Percentiles rank a stretch among this genome's conserved stretches.
Conservation (phyloP, 2,113 vertebrate species). For the Bettongia penicillata region DNA sequence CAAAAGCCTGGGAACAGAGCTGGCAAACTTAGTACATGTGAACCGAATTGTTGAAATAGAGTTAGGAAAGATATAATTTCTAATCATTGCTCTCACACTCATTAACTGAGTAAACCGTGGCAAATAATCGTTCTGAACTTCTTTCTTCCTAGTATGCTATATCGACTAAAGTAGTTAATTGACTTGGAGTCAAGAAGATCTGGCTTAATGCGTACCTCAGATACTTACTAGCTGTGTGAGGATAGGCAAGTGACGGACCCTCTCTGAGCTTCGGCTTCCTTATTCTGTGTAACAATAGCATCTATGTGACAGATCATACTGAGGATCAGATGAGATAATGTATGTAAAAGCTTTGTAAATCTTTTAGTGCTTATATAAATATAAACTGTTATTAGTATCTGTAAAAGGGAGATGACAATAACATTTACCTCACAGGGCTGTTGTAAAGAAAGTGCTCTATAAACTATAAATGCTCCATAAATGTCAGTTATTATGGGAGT, state of each 20-base stretch:
- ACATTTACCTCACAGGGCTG: neutral
- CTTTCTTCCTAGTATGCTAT: neutral
- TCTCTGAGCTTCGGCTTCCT: neutral
- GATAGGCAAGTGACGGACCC: neutral
- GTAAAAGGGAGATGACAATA: neutral
- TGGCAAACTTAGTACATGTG: neutral
- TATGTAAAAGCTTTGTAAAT: neutral
- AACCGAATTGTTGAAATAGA: neutral
- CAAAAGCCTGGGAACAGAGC: neutral
- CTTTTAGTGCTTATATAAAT: neutral
- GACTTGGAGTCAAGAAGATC: neutral
- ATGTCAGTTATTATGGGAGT: neutral
- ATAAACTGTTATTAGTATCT: neutral
- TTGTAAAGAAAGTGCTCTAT: neutral
- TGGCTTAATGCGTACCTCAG: neutral
- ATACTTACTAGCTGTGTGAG: neutral
- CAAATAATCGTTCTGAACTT: neutral
- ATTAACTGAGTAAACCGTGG: neutral
- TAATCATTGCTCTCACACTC: neutral
- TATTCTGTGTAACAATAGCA: neutral
- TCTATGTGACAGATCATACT: neutral
- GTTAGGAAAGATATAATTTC: neutral
- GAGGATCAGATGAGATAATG: neutral
- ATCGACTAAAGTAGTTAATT: neutral
- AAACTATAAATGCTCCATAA: neutral